phyloP scores from a whole-genome alignment of 2,888 invertebrate genomes.

The Sphaerophoria taeniata region DNA sequence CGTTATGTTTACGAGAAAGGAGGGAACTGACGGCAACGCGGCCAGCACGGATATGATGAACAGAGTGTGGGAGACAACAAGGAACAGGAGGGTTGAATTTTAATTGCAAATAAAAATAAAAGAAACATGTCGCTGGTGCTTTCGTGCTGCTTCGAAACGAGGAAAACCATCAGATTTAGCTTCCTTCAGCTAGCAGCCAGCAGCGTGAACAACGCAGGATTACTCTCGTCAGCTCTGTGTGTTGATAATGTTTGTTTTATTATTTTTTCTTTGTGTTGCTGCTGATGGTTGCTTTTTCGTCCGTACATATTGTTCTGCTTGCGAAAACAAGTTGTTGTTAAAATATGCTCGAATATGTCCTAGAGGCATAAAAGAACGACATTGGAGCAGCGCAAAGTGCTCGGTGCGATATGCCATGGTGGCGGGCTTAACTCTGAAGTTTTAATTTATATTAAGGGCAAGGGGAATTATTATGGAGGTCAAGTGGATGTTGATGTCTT shows the following conservation, averaged over 20 bases:
- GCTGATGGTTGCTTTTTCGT: conserved; percentile 15
- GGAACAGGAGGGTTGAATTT: conserved; percentile 49
- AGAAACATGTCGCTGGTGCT: conserved; percentile 48
- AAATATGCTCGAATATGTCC: conserved; percentile 40
- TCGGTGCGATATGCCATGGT: neutral
- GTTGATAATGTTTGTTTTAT: conserved; percentile 61
- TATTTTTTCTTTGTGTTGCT: conserved; percentile 51
- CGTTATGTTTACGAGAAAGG: neutral
- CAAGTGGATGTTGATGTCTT: conserved; percentile 46
- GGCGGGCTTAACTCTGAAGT: conserved; percentile 46
- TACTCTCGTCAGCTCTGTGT: neutral
- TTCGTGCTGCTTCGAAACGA: neutral
- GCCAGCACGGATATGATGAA: no score
- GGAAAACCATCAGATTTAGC: neutral
- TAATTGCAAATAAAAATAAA: conserved; percentile 66
- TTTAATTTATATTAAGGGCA: conserved; percentile 51
- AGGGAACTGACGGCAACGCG: no score
- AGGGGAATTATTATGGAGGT: conserved; percentile 57
- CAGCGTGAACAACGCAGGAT: neutral
- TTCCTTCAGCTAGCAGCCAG: conserved; percentile 8
- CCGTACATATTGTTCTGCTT: conserved; percentile 31
- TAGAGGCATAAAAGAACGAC: conserved; percentile 18
- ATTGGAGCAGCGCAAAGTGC: conserved; percentile 2
- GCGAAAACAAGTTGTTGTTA: conserved; percentile 52
- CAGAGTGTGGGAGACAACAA: neutral